Evolutionary conservation across 2,797 vertebrate species (phyloP).

Genomic region (Artibeus jamaicensis): DNA sequence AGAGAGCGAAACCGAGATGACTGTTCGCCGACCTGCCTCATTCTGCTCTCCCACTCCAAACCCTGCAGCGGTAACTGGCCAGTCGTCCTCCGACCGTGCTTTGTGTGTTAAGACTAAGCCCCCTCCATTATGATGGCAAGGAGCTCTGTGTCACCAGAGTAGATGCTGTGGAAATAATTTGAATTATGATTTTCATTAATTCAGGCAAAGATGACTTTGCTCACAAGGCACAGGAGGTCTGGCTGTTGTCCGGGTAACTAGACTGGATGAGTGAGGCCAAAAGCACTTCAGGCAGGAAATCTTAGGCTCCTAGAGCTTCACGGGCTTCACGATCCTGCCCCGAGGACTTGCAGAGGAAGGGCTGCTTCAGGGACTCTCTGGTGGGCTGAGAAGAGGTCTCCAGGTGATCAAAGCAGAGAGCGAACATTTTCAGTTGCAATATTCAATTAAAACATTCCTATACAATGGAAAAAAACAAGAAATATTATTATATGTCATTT

Average conservation of each 20-base stretch:
- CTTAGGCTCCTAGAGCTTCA: neutral
- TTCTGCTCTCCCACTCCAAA: neutral
- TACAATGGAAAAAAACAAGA: neutral
- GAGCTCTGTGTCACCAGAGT: neutral
- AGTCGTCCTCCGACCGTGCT: neutral
- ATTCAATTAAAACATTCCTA: constrained; percentile 2
- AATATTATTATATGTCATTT: neutral
- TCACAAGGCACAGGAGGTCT: neutral
- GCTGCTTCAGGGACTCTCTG: neutral
- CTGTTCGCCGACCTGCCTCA: neutral
- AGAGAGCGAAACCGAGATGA: neutral
- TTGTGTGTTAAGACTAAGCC: neutral
- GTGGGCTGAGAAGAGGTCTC: neutral
- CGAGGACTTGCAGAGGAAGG: neutral
- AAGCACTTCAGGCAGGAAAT: neutral
- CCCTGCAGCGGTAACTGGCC: neutral
- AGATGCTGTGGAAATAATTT: neutral
- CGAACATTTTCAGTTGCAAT: neutral
- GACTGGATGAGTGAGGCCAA: neutral
- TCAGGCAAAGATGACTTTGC: neutral
- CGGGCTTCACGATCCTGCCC: neutral
- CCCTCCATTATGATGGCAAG: neutral
- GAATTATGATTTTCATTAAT: neutral
- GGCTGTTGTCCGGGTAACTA: neutral
- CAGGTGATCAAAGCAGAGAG: neutral